These are phyloP conservation scores for Lutjanus erythropterus DNA, from an alignment of 2,113 vertebrate genomes.

Conservation along the genomic window DNA sequence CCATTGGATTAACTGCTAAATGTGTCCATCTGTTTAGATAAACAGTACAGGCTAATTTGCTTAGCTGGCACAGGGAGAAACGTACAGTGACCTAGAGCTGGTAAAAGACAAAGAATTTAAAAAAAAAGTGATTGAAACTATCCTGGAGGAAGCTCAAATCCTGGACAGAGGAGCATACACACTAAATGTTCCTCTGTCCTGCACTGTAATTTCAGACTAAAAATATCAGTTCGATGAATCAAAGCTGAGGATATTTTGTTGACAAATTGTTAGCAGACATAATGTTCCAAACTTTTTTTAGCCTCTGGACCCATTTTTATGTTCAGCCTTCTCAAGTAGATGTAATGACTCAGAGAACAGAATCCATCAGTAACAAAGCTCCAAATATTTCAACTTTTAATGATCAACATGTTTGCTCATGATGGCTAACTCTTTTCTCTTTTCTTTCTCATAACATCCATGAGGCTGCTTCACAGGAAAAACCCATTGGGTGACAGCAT, in stretches of 20 bases:
- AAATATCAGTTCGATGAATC: background rate
- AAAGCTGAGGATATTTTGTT: background rate
- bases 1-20: constrained; percentile 1
- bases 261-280: background rate
- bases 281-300: background rate
- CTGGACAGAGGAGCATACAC: background rate
- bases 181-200: background rate
- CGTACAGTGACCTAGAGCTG: background rate
- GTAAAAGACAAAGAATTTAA: background rate
- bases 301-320: background rate
- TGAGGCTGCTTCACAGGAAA: background rate
- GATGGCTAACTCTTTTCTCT: background rate
- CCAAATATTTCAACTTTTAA: constrained; percentile 13
- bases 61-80: background rate
- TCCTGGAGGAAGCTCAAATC: background rate
- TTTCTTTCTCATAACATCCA: background rate
- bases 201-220: background rate
- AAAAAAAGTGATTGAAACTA: background rate
- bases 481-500: background rate
- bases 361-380: background rate
- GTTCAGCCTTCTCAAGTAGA: background rate
- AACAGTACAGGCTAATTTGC: constrained; percentile 3
- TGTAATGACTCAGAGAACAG: background rate
- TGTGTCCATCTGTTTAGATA: constrained; percentile 21
- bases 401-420: background rate